Evolutionary conservation across 2,113 vertebrate species (phyloP).

Genomic region (Pseudorectes ferrugineus): DNA sequence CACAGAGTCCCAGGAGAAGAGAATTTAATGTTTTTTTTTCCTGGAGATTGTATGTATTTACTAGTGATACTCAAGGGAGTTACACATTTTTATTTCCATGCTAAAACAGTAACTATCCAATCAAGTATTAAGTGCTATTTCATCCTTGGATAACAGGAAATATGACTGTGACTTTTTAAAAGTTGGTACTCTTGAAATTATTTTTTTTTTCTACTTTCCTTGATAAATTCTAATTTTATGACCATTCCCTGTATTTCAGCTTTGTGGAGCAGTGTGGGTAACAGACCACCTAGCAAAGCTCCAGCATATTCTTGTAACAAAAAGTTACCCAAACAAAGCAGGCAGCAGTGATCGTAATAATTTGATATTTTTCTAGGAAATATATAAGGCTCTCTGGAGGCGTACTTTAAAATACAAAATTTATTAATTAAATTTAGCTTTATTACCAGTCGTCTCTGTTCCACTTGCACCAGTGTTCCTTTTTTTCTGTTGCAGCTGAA

Average conservation of each 20-base stretch:
- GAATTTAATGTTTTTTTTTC: background rate
- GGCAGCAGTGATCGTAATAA: background rate
- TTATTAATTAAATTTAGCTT: background rate
- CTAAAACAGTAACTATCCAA: slow-evolving; percentile 7
- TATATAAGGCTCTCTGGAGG: background rate
- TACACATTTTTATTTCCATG: slow-evolving; percentile 15
- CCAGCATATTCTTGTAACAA: background rate
- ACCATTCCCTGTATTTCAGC: background rate
- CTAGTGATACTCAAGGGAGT: slow-evolving; percentile 15
- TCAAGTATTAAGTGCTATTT: slow-evolving; percentile 26
- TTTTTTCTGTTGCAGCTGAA: background rate
- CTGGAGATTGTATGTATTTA: slow-evolving; percentile 10
- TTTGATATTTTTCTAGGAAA: background rate
- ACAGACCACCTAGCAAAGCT: background rate
- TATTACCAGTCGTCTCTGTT: background rate
- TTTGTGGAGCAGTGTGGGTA: background rate
- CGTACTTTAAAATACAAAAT: background rate
- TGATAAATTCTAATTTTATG: background rate
- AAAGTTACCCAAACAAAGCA: slow-evolving; percentile 10
- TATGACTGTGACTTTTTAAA: background rate
- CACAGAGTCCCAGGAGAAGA: background rate
- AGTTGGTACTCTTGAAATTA: background rate
- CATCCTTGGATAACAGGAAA: background rate
- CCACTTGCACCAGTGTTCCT: background rate
- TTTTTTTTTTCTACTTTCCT: background rate